Percentiles rank a stretch among this genome's conserved stretches.
Conservation (phyloP, 2,888 invertebrate species). For the Oconnorella tubifera region DNA sequence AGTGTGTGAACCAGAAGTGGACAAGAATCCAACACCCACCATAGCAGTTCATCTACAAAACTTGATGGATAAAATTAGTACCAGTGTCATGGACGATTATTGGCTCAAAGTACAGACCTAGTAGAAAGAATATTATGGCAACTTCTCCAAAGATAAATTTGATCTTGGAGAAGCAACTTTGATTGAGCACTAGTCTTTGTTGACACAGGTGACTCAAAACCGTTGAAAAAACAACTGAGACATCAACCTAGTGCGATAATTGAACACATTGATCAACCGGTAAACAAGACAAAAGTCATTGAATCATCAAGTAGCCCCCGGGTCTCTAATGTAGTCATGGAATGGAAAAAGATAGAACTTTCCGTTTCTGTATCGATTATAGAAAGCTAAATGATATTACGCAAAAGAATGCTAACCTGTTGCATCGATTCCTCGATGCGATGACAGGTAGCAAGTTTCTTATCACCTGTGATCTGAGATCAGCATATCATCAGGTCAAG, state of each 20-base stretch:
- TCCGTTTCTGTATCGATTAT: slow-evolving; percentile 1
- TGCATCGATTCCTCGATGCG: neutral
- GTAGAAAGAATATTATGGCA: no score
- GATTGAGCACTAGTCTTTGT: no score
- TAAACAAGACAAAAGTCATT: neutral
- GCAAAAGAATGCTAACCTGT: neutral
- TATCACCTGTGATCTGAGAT: neutral
- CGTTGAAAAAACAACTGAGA: neutral
- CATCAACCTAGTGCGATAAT: neutral
- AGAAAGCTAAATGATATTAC: neutral
- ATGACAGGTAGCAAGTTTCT: neutral
- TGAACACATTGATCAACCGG: neutral
- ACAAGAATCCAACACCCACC: no score
- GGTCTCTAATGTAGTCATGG: slow-evolving; percentile 1
- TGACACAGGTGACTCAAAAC: slow-evolving; percentile 1
- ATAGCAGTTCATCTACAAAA: no score
- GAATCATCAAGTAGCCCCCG: neutral
- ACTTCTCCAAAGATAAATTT: neutral
- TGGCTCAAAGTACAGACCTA: no score
- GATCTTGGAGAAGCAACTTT: slow-evolving; percentile 5
- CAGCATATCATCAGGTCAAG: neutral
- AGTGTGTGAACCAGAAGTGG: no score
- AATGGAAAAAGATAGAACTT: neutral
- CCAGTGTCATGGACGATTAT: no score
- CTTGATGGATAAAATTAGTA: no score